Base-by-base conservation (phyloP, 2,113 vertebrate genomes). In the Grantiella picta region DNA sequence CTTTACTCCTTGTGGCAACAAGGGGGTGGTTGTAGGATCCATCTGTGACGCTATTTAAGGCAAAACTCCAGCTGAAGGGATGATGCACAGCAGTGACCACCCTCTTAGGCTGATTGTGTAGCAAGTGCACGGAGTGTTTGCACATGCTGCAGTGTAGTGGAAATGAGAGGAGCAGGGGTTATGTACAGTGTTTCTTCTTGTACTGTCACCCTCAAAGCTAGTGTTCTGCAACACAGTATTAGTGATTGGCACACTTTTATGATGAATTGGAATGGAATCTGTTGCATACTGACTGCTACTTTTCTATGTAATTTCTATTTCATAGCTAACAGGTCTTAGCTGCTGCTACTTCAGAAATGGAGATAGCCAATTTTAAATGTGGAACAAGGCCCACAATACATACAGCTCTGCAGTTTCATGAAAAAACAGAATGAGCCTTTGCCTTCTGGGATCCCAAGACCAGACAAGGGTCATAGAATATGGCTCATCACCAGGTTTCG, bases 31-130 rank as follows among this genome's bases (percentile, higher is more conserved):
- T 44, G 45, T 78, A 63, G 63, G 52, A 69, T 76, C 61, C 71
- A 76, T 75, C 54, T 36, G 52, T 85, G 80, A 60, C 3, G 18
- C 80, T 89, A 53, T 63, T 96, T 97, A 97, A 96, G 97, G 96
- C 96, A 92, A 79, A 92, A 82, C 89, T 96, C 65, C 90, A 85
- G 45, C 12, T 60, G 85, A 91, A 82, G 5, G 0, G 36, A 31
- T 7, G 64, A 71, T 16, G 53, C 28, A 14, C 65, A 60, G 69
- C 22, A 56, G 52, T 44, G 89, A 40, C 70, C 53, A 38, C 29
- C 29, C 53, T 87, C 66, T 61, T 35, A 11, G 29, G 57, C 81
- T 91, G 87, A 45, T 14, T 0, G 7, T 28, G 86, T 49, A 64
- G 61, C 44, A 56, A 60, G 72, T 73, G 71, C 84, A 44, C 9